phyloP scores from a whole-genome alignment of 1,140 invertebrate genomes.

The Lasioglossum baleicum region DNA sequence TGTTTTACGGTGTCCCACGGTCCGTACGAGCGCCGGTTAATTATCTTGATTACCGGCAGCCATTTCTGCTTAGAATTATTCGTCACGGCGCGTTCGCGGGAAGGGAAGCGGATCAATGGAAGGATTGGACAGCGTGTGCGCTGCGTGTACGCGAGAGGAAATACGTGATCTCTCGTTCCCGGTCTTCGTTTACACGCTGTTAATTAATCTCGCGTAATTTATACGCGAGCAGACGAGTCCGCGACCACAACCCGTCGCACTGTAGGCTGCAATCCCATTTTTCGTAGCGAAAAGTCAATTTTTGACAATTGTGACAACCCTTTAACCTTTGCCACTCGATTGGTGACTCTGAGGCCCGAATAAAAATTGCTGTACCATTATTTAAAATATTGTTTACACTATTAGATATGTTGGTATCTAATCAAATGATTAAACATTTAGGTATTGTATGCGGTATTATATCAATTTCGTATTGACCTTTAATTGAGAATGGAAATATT shows the following conservation, averaged over 20 bases:
- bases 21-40: slow-evolving; percentile 19
- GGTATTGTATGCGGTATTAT: too few relatives aligned
- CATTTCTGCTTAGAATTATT: slow-evolving; percentile 42
- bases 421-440: too few relatives aligned
- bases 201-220: slow-evolving; percentile 51
- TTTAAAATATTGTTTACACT: too few relatives aligned
- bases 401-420: too few relatives aligned
- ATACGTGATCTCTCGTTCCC: slow-evolving; percentile 46
- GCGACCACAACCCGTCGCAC: neutral
- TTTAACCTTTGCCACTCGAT: too few relatives aligned
- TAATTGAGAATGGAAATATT: too few relatives aligned
- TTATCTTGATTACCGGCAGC: slow-evolving; percentile 38
- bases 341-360: too few relatives aligned
- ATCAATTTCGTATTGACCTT: too few relatives aligned
- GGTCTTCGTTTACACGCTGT: slow-evolving; percentile 42
- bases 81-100: slow-evolving; percentile 26
- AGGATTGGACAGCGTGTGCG: neutral
- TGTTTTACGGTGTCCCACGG: slow-evolving; percentile 14
- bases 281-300: too few relatives aligned
- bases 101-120: slow-evolving; percentile 30
- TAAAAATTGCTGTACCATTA: too few relatives aligned
- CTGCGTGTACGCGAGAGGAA: slow-evolving; percentile 4
- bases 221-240: neutral
- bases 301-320: too few relatives aligned
- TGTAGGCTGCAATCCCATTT: too few relatives aligned